Evolutionary conservation across 2,113 vertebrate species (phyloP), one percentile per base, ranked within the genome.

Genomic region (Actenoides lindsayi): DNA sequence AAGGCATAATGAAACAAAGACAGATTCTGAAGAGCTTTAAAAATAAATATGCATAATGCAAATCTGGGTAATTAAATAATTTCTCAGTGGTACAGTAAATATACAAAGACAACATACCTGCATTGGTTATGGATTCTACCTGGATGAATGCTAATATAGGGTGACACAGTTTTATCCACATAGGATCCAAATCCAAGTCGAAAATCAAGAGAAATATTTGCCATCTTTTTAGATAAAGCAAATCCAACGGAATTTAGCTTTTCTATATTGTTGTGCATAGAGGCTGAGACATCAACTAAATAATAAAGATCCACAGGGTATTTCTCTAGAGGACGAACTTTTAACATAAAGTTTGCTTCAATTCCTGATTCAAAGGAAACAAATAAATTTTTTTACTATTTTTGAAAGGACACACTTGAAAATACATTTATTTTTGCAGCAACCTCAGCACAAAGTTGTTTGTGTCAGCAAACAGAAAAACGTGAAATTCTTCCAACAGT

Each of bases 221-320:
- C 97, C 99, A 99, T 99, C 81, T 98, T 99, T 79, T 98, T 98
- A 73, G 99, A 99, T 93, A 99, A 98, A 77, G 99, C 99, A 92
- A 98, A 98, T 80, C 99, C 99, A 93, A 99, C 98, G 0, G 99
- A 99, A 97, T 99, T 99, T 91, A 99, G 92, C 95, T 99, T 98
- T 98, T 99, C 98, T 90, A 99, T 99, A 95, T 99, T 99, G 95
- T 99, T 98, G 93, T 99, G 98, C 99, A 99, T 99, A 50, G 99
- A 99, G 31, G 99, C 99, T 2, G 99, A 99, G 25, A 99, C 99
- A 91, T 99, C 99, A 95, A 99, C 99, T 90, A 99, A 98, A 97
- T 99, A 99, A 98, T 99, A 99, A 88, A 99, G 98, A 96, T 99
- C 99, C 96, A 99, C 98, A 15, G 99, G 99, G 63, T 99, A 99